Evolutionary conservation across 2,797 vertebrate species (phyloP).

Genomic region (Acanthurus lineatus): DNA sequence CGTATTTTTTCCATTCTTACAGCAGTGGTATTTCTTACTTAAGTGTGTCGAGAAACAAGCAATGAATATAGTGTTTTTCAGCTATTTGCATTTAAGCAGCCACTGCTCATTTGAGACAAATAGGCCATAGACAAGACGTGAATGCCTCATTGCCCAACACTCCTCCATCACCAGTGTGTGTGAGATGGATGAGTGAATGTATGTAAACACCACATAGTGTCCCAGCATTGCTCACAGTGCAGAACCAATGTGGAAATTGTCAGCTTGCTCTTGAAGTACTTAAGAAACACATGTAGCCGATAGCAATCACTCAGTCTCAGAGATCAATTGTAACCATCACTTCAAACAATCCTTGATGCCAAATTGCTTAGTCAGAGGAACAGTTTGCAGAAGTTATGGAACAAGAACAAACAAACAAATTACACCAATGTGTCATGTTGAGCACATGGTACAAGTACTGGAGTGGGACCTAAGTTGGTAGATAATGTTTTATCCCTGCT

Average conservation of each 20-base stretch:
- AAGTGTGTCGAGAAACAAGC: constrained; percentile 20
- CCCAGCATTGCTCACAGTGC: constrained; percentile 48
- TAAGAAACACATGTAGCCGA: constrained; percentile 57
- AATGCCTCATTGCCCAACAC: constrained; percentile 80
- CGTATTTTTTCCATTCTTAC: background rate
- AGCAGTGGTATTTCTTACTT: constrained; percentile 3
- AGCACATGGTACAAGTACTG: background rate
- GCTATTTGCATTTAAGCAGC: constrained; percentile 65
- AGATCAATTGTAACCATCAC: constrained; percentile 53
- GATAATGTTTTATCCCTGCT: background rate
- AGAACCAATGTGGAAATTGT: constrained; percentile 64
- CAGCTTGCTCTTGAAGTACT: constrained; percentile 65
- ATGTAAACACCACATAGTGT: constrained; percentile 74
- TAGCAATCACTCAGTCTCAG: constrained; percentile 50
- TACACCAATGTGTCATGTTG: background rate
- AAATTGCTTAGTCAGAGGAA: constrained; percentile 13
- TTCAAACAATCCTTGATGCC: constrained; percentile 35
- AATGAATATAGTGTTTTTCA: constrained; percentile 53
- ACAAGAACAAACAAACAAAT: constrained; percentile 12
- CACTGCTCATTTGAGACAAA: constrained; percentile 77
- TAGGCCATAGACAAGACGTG: constrained; percentile 66
- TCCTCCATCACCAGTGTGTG: constrained; percentile 70
- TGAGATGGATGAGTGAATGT: constrained; percentile 74
- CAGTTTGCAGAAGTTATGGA: background rate
- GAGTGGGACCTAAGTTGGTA: background rate